phyloP scores from a whole-genome alignment of 2,797 vertebrate species.

The Eremophila alpestris region DNA sequence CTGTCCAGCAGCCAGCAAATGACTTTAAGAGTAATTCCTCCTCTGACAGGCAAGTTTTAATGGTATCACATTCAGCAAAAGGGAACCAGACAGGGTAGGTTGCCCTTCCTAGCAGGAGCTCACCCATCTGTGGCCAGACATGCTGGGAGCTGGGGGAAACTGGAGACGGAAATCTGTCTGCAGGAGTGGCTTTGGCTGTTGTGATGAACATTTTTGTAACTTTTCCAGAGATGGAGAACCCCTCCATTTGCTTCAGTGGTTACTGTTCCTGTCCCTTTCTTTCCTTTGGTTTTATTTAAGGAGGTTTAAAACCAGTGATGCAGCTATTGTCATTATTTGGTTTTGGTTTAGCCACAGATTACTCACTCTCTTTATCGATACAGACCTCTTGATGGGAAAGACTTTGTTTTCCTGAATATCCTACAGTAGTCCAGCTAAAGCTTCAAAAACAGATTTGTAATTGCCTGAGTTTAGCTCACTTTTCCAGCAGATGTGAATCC shows the following conservation, averaged over 20 bases:
- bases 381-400: not conserved
- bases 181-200: not conserved
- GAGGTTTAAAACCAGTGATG: not conserved
- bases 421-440: not conserved
- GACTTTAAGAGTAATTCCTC: not conserved
- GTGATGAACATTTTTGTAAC: not conserved
- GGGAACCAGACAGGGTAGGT: not conserved
- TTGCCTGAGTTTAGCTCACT: not conserved
- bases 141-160: not conserved
- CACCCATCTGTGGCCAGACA: not conserved
- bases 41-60: not conserved
- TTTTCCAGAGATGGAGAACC: not conserved
- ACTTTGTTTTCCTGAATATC: not conserved
- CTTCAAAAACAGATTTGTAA: not conserved
- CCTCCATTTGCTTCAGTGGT: not conserved
- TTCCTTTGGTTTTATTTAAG: not conserved
- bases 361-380: not conserved
- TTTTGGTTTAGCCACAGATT: not conserved
- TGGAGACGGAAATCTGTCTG: not conserved
- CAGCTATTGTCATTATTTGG: not conserved
- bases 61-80: not conserved
- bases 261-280: not conserved
- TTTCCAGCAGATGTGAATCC: not conserved
- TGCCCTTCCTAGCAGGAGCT: not conserved
- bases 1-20: not conserved